These are phyloP conservation scores for Takifugu rubripes DNA, from an alignment of 2,797 vertebrate species.

Conservation along the genomic window DNA sequence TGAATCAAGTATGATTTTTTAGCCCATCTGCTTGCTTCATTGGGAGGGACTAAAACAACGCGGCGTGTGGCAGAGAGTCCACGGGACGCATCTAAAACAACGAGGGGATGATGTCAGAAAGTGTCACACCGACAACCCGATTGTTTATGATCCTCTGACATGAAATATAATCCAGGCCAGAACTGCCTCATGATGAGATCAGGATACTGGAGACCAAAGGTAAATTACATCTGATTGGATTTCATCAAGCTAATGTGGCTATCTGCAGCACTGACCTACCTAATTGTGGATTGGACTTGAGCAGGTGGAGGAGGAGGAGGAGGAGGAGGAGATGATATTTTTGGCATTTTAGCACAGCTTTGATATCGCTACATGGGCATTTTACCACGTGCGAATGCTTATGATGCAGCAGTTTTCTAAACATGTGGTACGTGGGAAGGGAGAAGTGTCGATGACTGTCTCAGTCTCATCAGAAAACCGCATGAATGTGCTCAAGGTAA, in stretches of 20 bases:
- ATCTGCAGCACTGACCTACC: constrained; percentile 30
- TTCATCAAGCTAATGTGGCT: constrained; percentile 51
- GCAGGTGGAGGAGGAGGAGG: constrained; percentile 15
- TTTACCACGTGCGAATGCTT: constrained; percentile 1
- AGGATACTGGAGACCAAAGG: constrained; percentile 57
- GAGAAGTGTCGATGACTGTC: constrained; percentile 4
- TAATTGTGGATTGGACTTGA: constrained; percentile 53
- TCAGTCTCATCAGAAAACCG: constrained; percentile 1
- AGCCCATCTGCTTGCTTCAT: constrained; percentile 31
- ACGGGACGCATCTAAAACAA: neutral
- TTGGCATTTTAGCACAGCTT: constrained; percentile 9
- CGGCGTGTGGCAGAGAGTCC: constrained; percentile 5
- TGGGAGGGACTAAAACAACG: constrained; percentile 16
- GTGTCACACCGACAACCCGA: constrained; percentile 5
- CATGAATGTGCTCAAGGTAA: constrained; percentile 16
- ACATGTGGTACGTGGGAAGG: constrained; percentile 9
- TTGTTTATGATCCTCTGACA: constrained; percentile 61
- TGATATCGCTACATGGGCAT: constrained; percentile 14
- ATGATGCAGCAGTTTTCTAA: constrained; percentile 25
- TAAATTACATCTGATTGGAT: constrained; percentile 73
- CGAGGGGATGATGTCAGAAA: constrained; percentile 14
- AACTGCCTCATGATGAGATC: constrained; percentile 44
- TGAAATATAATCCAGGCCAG: constrained; percentile 62
- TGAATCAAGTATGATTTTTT: constrained; percentile 43
- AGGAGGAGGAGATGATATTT: constrained; percentile 24